A percentile compares a stretch with the other conserved stretches of the same genome.
Evolutionary conservation across 2,113 vertebrate species (phyloP).

Genomic region (Aphyosemion australe): DNA sequence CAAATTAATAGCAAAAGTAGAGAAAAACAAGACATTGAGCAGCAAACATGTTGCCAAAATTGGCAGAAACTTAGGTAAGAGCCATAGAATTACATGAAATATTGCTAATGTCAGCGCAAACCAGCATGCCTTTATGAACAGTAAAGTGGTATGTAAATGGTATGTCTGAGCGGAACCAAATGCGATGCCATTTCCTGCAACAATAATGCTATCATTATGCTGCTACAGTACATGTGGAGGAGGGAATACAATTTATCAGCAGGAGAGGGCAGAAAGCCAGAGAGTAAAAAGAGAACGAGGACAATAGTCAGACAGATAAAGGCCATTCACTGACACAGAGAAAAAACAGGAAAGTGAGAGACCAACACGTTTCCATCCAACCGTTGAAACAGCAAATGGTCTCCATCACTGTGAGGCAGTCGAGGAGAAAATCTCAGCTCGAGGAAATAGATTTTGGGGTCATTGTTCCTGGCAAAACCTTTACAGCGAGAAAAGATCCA

Average conservation of each 20-base stretch:
- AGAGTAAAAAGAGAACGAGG: constrained; percentile 16
- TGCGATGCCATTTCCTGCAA: constrained; percentile 53
- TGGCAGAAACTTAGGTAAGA: constrained; percentile 20
- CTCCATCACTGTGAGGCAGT: constrained; percentile 54
- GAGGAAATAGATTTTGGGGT: constrained; percentile 80
- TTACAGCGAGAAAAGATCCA: constrained; percentile 14
- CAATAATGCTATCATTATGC: constrained; percentile 62
- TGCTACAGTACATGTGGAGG: constrained; percentile 60
- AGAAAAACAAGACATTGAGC: constrained; percentile 12
- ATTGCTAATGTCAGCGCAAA: constrained; percentile 39
- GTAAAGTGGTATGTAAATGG: constrained; percentile 60
- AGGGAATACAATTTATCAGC: constrained; percentile 56
- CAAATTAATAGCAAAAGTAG: constrained; percentile 4
- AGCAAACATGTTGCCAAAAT: constrained; percentile 33
- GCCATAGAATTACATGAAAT: constrained; percentile 22
- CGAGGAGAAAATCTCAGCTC: constrained; percentile 78
- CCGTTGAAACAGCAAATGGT: constrained; percentile 58
- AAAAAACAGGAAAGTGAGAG: constrained; percentile 32
- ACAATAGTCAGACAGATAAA: constrained; percentile 34
- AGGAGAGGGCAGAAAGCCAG: constrained; percentile 6
- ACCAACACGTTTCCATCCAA: constrained; percentile 71
- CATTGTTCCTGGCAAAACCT: constrained; percentile 63
- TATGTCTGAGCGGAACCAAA: constrained; percentile 48
- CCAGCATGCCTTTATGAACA: constrained; percentile 49
- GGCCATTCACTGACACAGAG: constrained; percentile 35